Percentiles rank a stretch among this genome's conserved stretches.
Conservation (phyloP, 2,888 invertebrate species). For the Chloromyia formosa region DNA sequence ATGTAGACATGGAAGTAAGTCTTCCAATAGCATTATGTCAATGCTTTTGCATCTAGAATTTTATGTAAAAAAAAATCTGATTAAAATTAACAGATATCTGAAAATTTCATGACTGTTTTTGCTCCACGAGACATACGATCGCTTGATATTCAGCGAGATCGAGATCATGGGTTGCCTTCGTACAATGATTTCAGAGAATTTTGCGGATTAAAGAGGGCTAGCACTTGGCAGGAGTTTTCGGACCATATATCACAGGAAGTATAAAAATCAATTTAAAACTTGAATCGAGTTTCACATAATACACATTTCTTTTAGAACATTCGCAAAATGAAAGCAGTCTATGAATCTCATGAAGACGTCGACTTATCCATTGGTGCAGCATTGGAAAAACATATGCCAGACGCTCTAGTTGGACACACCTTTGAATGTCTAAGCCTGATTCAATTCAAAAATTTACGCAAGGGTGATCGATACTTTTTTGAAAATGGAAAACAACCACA, state of each 20-base stretch:
- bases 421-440: constrained; percentile 87
- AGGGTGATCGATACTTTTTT: constrained; percentile 87
- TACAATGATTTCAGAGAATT: constrained; percentile 24
- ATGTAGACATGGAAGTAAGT: constrained; percentile 68
- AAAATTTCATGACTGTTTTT: neutral
- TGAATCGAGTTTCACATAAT: too few species aligned
- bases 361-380: constrained; percentile 88
- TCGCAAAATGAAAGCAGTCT: constrained; percentile 61
- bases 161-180: constrained; percentile 25
- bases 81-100: neutral
- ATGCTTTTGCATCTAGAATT: too few species aligned
- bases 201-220: constrained; percentile 13
- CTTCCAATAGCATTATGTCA: neutral
- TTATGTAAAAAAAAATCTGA: neutral
- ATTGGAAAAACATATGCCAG: constrained; percentile 78
- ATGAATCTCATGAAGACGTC: constrained; percentile 80
- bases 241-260: constrained; percentile 15
- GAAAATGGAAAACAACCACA: constrained; percentile 66
- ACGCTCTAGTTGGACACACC: constrained; percentile 84
- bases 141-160: constrained; percentile 15
- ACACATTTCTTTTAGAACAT: too few species aligned
- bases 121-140: constrained; percentile 9
- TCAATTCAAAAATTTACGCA: constrained; percentile 86
- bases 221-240: neutral
- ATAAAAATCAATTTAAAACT: neutral